Base-by-base conservation (phyloP, 2,797 vertebrate genomes). In the Spheniscus humboldti region DNA sequence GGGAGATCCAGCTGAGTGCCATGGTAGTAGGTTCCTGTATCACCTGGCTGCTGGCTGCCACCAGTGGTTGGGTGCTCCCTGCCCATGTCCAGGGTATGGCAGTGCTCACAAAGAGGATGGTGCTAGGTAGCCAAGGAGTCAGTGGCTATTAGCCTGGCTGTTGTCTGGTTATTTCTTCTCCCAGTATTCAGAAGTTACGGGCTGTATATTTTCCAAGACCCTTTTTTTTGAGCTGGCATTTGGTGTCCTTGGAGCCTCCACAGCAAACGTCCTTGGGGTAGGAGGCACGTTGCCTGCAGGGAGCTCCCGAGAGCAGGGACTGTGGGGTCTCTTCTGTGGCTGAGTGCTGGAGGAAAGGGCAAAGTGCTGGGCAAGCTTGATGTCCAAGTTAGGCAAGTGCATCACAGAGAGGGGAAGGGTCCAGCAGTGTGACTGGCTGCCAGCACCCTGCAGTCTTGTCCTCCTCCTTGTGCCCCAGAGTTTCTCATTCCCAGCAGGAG, bases 51-150 rank as follows among this genome's bases (percentile, higher is more conserved):
- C 48, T 30, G 10, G 56, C 16, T 31, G 45, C 41, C 18, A 0
- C 10, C 48, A 3, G 31, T 3, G 43, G 37, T 5, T 10, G 30
- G 48, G 28, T 25, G 31, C 79, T 68, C 76, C 82, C n/a, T 59
- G 56, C 43, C 77, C 1, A 0, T 13, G 23, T 20, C 16, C n/a
- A 0, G 16, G 28, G 2, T 33, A 18, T 30, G 50, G 71, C 41
- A 35, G 15, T 7, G 10, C 41, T 55, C 23, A 2, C 50, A 33
- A 11, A 27, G 59, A 37, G 50, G 6, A 18, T 23, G 45, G 15
- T 48, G 78, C 88, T 52, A n/a, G 59, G 41, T 33, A 43, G 62
- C 56, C 50, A 7, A 33, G 82, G 64, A 66, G 62, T 35, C 62
- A 55, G 3, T 11, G 43, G 66, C 69, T 76, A 2, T 19, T 57